Evolutionary conservation across 2,888 invertebrate species (phyloP).

Genomic region (Lasius platythorax): DNA sequence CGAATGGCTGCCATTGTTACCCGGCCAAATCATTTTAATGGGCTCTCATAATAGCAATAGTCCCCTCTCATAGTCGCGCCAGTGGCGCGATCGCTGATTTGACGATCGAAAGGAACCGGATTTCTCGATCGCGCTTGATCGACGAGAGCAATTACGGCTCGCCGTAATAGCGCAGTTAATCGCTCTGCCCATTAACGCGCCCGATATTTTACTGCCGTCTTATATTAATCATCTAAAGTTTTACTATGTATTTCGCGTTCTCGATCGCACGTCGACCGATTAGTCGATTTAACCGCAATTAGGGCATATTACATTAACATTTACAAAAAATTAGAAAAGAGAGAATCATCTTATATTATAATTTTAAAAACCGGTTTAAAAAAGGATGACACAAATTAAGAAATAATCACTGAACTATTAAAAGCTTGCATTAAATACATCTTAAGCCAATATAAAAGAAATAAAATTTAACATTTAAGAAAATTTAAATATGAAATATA

Average conservation of each 20-base stretch:
- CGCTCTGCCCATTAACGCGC: conserved; percentile 8
- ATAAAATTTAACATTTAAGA: neutral
- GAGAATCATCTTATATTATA: neutral
- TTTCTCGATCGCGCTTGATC: conserved; percentile 40
- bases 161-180: conserved; percentile 45
- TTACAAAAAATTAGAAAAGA: neutral
- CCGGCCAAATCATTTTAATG: conserved; percentile 72
- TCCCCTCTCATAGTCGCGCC: conserved; percentile 45
- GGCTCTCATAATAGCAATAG: conserved; percentile 68
- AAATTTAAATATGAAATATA: neutral
- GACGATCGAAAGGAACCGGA: conserved; percentile 52
- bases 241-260: conserved; percentile 5
- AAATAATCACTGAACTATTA: neutral
- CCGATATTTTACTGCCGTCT: conserved; percentile 23
- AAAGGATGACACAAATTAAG: neutral
- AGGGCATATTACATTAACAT: neutral
- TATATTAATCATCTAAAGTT: conserved; percentile 29
- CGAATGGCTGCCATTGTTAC: conserved; percentile 73
- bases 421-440: neutral
- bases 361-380: neutral
- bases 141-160: conserved; percentile 1
- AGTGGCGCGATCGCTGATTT: conserved; percentile 48
- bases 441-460: neutral
- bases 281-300: neutral
- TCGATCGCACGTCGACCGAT: neutral